phyloP scores from a whole-genome alignment of 2,797 vertebrate species.

The Fratercula arctica region DNA sequence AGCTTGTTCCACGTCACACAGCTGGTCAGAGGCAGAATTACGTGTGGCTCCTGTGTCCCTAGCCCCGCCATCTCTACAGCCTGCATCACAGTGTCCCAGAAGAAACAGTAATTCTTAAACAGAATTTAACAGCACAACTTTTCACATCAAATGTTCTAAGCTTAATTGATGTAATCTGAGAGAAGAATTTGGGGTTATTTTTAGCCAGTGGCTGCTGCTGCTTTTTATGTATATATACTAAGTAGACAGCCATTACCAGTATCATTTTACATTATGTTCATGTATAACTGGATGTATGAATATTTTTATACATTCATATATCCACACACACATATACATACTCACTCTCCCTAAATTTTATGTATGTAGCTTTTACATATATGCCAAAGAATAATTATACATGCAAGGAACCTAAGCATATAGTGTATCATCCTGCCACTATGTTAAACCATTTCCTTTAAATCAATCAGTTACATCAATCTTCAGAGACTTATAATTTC shows the following conservation, averaged over 20 bases:
- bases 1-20: background rate
- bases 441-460: background rate
- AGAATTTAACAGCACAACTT: background rate
- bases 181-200: constrained; percentile 62
- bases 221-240: constrained; percentile 54
- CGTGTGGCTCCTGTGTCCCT: background rate
- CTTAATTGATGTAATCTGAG: constrained; percentile 65
- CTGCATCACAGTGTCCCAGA: background rate
- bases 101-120: background rate
- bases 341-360: background rate
- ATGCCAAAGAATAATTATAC: background rate
- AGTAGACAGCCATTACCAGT: constrained; percentile 55
- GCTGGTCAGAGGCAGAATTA: background rate
- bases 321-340: background rate
- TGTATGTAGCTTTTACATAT: background rate
- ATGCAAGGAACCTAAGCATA: background rate
- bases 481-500: background rate
- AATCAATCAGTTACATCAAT: background rate
- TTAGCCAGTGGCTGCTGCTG: constrained; percentile 59
- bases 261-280: constrained; percentile 28
- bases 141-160: constrained; percentile 24
- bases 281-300: background rate
- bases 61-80: background rate
- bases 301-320: background rate
- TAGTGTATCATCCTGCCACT: background rate